phyloP scores from a whole-genome alignment of 2,888 invertebrate genomes.

The Dasysyrphus tricinctus region DNA sequence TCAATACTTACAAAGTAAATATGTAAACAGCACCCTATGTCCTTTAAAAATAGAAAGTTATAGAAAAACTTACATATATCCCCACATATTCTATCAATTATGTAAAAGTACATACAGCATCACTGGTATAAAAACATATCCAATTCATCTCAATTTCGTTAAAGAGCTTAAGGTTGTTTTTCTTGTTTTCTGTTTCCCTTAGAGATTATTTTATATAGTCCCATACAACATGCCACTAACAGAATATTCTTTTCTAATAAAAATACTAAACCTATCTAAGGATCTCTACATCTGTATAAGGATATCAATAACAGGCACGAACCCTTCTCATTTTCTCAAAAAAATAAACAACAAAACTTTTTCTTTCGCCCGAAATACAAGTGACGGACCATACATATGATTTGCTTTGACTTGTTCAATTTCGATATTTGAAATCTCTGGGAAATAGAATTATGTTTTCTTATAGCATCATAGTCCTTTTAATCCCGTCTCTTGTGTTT shows the following conservation, averaged over 20 bases:
- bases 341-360: not conserved
- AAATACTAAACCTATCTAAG: conserved; percentile 8
- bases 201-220: not conserved
- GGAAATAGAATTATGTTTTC: not conserved
- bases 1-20: not conserved
- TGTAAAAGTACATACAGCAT: too few species aligned
- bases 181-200: conserved; percentile 13
- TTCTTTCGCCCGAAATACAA: not conserved
- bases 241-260: conserved; percentile 44
- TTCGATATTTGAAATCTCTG: conserved; percentile 31
- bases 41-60: conserved; percentile 1
- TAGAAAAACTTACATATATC: not conserved
- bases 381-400: not conserved
- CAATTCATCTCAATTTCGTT: conserved; percentile 62
- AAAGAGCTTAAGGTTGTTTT: conserved; percentile 33
- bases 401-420: conserved; percentile 57
- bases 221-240: conserved; percentile 42
- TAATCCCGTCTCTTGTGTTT: conserved; percentile 15
- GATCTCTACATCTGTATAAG: not conserved
- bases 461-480: not conserved
- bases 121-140: not conserved
- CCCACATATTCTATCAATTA: not conserved
- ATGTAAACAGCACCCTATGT: not conserved
- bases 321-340: conserved; percentile 26
- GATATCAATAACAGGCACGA: conserved; percentile 60